Percentiles rank a stretch among this genome's conserved stretches.
phyloP scores from a whole-genome alignment of 2,797 vertebrate species.

The Luscinia luscinia region DNA sequence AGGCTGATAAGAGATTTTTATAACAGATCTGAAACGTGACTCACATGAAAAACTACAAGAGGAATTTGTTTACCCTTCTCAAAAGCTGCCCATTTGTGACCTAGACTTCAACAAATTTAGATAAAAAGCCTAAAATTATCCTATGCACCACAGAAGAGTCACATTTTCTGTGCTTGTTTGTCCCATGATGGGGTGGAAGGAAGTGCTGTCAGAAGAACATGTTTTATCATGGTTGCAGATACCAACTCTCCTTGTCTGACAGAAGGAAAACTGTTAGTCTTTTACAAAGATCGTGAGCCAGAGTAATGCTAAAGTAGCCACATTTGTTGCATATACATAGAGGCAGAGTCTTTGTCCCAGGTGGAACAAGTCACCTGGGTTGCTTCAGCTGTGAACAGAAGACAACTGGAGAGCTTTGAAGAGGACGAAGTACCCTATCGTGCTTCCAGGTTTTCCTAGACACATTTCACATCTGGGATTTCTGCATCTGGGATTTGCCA shows the following conservation, averaged over 20 bases:
- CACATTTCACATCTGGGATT: too few relatives aligned
- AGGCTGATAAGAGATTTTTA: neutral
- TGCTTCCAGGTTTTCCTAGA: neutral
- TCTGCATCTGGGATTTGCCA: too few relatives aligned
- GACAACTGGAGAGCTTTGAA: neutral
- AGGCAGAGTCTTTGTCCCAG: neutral
- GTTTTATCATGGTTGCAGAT: neutral
- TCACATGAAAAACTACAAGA: neutral
- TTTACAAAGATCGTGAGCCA: neutral
- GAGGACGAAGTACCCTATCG: fast-evolving
- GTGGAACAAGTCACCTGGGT: neutral
- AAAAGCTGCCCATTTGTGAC: neutral
- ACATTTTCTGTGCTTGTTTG: neutral
- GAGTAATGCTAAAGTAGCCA: neutral
- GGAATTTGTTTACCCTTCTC: neutral
- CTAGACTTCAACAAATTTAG: neutral
- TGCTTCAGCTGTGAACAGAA: neutral
- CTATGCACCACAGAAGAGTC: neutral
- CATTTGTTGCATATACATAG: neutral
- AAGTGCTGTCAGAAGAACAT: neutral
- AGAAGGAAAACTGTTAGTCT: neutral
- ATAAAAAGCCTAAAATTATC: neutral
- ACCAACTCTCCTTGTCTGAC: neutral
- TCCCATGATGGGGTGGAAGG: fast-evolving
- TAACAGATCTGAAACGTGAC: neutral